These are phyloP conservation scores for Oreocharis arfaki DNA, from an alignment of 2,113 vertebrate genomes.

Conservation along the genomic window DNA sequence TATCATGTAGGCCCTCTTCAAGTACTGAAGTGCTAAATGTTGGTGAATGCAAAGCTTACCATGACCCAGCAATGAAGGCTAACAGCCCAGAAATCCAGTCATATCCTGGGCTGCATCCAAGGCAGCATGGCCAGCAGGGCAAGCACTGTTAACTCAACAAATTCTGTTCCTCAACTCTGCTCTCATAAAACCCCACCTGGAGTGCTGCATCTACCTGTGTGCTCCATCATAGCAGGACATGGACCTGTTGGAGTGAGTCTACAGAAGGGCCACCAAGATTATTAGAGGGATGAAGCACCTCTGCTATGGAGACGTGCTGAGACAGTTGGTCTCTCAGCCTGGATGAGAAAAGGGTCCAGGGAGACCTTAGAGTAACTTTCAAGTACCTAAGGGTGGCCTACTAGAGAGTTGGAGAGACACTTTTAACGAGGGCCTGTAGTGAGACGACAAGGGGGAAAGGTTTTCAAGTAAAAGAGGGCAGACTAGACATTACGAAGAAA, in stretches of 20 bases:
- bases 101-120: background rate
- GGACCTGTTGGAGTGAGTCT: background rate
- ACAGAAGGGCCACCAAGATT: background rate
- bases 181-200: background rate
- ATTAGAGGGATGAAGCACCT: background rate
- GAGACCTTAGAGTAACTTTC: background rate
- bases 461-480: background rate
- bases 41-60: background rate
- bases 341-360: background rate
- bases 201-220: background rate
- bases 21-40: background rate
- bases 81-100: background rate
- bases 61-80: background rate
- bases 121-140: background rate
- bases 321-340: background rate
- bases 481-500: background rate
- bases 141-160: background rate
- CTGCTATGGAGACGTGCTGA: background rate
- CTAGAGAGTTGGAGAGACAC: background rate
- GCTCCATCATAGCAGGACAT: background rate
- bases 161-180: background rate
- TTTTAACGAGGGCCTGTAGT: background rate
- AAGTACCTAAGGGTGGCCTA: accelerated
- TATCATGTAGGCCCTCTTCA: background rate
- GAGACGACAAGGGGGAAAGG: background rate